phyloP scores from a whole-genome alignment of 2,797 vertebrate genomes.

The Microcaecilia unicolor region DNA sequence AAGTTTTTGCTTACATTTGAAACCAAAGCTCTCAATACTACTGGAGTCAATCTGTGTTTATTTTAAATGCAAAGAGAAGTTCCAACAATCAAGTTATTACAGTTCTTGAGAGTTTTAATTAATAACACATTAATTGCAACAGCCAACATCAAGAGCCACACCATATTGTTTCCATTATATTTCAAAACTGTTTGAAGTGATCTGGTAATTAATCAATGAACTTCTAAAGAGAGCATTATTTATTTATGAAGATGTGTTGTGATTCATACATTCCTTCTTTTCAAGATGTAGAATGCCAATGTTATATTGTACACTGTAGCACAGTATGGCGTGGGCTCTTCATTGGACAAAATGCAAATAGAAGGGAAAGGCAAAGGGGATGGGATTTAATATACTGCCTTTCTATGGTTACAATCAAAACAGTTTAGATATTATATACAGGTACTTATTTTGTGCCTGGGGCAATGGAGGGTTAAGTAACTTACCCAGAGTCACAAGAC shows the following conservation, averaged over 20 bases:
- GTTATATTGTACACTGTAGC: not conserved
- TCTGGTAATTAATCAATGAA: constrained; percentile 34
- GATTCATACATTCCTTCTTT: not conserved
- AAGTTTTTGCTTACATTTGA: too few relatives aligned
- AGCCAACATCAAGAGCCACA: constrained; percentile 38
- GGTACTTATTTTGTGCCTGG: too few relatives aligned
- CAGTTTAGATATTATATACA: too few relatives aligned
- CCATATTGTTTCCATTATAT: constrained; percentile 50
- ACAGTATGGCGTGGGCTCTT: not conserved
- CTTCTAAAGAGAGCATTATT: constrained; percentile 23
- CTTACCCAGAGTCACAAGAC: too few relatives aligned
- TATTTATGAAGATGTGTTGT: constrained; percentile 1
- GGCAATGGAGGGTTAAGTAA: too few relatives aligned
- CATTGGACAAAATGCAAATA: accelerated
- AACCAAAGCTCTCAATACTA: too few relatives aligned
- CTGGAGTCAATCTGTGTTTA: constrained; percentile 36
- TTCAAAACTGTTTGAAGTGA: constrained; percentile 45
- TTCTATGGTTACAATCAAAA: too few relatives aligned
- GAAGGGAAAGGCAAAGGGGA: too few relatives aligned
- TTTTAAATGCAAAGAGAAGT: constrained; percentile 50
- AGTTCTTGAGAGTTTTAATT: constrained; percentile 54
- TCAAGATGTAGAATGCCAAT: not conserved
- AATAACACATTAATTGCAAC: constrained; percentile 53
- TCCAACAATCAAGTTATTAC: constrained; percentile 47
- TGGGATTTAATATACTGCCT: too few relatives aligned